Evolutionary conservation across 2,113 vertebrate genomes (phyloP), one percentile per base, ranked within the genome.

Genomic region (Neotragus moschatus): DNA sequence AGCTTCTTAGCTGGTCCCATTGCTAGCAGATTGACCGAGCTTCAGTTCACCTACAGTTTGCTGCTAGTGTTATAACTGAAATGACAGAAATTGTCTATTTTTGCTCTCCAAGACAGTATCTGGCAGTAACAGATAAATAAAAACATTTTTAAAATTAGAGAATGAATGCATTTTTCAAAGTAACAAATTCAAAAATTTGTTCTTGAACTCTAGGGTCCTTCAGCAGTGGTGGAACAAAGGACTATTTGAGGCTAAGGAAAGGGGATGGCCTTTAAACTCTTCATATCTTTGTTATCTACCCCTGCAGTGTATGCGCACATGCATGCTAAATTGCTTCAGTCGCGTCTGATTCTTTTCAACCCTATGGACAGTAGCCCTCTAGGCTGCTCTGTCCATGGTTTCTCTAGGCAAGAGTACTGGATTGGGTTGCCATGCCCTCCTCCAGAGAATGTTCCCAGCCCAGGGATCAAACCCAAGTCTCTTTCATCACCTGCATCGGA

Each of bases 121-220:
- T 39, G 66, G 39, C 26, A 94, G 56, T 39, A 33, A 33, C 10
- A 39, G 30, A 73, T 33, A 84, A 75, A 86, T 90, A 36, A 93
- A 94, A 56, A 43, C 11, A 45, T 36, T 84, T 3, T 7, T 33
- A 86, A 92, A 77, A 80, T 73, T 77, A 70, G 28, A 49, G 56
- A 97, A 84, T 85, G 2, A 85, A 90, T 63, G 3, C 6, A 49
- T 73, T 95, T 96, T 92, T 47, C 49, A 91, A 97, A 90, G 51
- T 86, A 91, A 23, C 16, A 84, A 88, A 90, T 66, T 80, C 30
- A 81, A 43, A 45, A 84, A 80, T 81, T 66, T 84, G n/a, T 81
- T 30, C 25, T 26, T 63, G 43, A 33, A 49, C 10, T 96, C 86
- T 80, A 43, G 16, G 25, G 55, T 96, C 55, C 58, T 45, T 45